Conservation (phyloP, 2,113 vertebrate species). For the Dermatemys mawii region DNA sequence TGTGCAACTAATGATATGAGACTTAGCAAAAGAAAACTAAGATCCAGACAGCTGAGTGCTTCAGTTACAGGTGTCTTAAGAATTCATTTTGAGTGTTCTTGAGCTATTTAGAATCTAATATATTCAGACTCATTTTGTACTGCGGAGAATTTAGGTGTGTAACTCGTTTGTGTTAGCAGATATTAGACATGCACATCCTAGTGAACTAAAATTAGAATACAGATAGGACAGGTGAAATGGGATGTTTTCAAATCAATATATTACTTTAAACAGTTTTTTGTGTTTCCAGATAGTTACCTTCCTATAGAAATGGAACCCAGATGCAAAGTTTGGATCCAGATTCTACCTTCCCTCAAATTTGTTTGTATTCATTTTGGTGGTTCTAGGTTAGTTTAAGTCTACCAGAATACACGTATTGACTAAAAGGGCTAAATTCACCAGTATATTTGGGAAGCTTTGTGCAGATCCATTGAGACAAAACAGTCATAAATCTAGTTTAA, state of each 20-base stretch:
- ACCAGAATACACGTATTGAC: fast-evolving
- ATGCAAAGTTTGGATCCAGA: background rate
- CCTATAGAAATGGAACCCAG: background rate
- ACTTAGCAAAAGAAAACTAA: conserved; percentile 4
- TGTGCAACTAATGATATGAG: background rate
- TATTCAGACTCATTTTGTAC: background rate
- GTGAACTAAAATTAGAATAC: background rate
- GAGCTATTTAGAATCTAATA: background rate
- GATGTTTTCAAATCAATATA: background rate
- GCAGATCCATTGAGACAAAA: background rate
- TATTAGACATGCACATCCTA: background rate
- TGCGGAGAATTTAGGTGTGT: background rate
- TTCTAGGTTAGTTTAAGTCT: background rate
- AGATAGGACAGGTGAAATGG: background rate
- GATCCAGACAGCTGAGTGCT: background rate
- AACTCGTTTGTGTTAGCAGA: background rate
- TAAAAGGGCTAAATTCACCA: background rate
- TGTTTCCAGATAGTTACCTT: fast-evolving
- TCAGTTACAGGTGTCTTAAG: background rate
- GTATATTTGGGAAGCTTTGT: background rate
- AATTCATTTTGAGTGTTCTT: background rate
- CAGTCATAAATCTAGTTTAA: background rate
- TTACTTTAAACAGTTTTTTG: background rate
- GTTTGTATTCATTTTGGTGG: background rate
- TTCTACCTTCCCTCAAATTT: background rate